These are phyloP conservation scores for Cossypha polioptera DNA, from an alignment of 2,797 vertebrate species.

Conservation along the genomic window DNA sequence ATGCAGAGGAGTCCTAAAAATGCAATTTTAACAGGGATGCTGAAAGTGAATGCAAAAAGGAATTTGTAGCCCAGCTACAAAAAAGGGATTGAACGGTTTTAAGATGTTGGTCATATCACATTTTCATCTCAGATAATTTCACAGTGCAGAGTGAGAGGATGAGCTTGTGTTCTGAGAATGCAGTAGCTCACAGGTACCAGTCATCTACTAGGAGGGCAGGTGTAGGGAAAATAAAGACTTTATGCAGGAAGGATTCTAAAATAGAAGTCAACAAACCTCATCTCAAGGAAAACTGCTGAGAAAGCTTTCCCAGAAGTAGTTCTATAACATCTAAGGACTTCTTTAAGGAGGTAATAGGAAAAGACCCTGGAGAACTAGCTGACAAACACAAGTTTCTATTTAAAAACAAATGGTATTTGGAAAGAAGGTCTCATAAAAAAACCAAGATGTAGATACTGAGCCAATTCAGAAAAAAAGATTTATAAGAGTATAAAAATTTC, in stretches of 20 bases:
- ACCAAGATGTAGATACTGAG: fast-evolving
- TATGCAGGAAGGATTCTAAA: not conserved
- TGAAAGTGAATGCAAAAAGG: not conserved
- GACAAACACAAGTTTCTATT: not conserved
- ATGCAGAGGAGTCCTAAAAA: not conserved
- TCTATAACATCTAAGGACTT: not conserved
- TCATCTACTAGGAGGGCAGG: too few species aligned
- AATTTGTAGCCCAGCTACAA: not conserved
- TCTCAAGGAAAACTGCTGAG: not conserved
- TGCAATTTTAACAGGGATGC: not conserved
- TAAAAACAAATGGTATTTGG: not conserved
- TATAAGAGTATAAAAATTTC: not conserved
- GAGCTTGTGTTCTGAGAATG: not conserved
- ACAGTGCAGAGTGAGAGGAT: not conserved
- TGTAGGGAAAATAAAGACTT: not conserved
- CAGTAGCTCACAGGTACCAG: fast-evolving
- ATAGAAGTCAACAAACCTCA: not conserved
- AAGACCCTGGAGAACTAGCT: not conserved
- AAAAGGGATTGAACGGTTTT: not conserved
- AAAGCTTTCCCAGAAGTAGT: not conserved
- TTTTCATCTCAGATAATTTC: not conserved
- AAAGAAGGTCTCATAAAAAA: not conserved
- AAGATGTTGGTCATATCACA: fast-evolving
- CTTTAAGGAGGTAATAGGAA: not conserved
- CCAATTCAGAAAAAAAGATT: not conserved